Evolutionary conservation across 1,140 invertebrate species (phyloP).

Genomic region (Pachypsylla venusta): DNA sequence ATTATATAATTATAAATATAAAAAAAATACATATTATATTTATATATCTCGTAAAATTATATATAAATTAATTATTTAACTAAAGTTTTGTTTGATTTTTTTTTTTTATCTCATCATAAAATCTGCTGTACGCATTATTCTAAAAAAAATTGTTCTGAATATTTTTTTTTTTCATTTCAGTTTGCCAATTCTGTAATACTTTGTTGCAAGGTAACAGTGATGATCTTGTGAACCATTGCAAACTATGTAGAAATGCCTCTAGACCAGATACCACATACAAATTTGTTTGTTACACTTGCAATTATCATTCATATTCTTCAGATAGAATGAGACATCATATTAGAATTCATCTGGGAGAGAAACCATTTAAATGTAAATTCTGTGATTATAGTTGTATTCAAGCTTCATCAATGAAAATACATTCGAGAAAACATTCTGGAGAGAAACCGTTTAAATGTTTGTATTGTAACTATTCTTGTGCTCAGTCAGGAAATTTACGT

Average conservation of each 20-base stretch:
- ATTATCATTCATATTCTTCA: slow-evolving; percentile 54
- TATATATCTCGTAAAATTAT: slow-evolving; percentile 6
- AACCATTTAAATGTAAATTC: slow-evolving; percentile 38
- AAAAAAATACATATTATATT: slow-evolving; percentile 4
- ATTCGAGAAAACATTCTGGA: neutral
- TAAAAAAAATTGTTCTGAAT: no score
- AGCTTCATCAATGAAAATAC: slow-evolving; percentile 2
- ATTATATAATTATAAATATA: neutral
- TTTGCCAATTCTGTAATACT: neutral
- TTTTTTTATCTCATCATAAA: neutral
- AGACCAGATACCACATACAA: neutral
- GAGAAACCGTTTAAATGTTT: slow-evolving; percentile 2
- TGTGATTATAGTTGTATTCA: slow-evolving; percentile 2
- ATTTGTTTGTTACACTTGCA: slow-evolving; percentile 40
- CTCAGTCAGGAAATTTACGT: neutral
- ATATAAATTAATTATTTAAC: neutral
- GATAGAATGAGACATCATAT: slow-evolving; percentile 36
- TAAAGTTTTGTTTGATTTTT: neutral
- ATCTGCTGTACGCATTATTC: no score
- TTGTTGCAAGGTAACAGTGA: neutral
- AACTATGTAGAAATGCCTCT: neutral
- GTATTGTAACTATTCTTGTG: neutral
- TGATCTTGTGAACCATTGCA: neutral
- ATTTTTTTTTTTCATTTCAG: no score
- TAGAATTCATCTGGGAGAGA: slow-evolving; percentile 41